These are phyloP conservation scores for Pandion haliaetus DNA, from an alignment of 2,113 vertebrate genomes.

Conservation along the genomic window DNA sequence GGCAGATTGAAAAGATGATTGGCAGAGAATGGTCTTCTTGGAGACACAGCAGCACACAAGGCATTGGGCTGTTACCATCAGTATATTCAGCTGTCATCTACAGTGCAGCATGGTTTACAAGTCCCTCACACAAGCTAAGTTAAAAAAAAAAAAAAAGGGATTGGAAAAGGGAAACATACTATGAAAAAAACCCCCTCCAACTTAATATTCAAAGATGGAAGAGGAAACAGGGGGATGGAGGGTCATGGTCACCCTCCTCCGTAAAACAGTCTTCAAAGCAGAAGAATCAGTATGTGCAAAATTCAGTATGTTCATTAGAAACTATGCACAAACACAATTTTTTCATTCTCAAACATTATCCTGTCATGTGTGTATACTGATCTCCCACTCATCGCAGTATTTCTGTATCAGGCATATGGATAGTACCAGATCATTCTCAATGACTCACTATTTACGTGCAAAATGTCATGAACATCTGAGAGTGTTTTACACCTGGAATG, in stretches of 20 bases:
- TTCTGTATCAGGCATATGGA: slow-evolving; percentile 60
- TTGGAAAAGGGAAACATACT: not conserved
- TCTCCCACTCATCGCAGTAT: slow-evolving; percentile 40
- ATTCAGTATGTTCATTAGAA: not conserved
- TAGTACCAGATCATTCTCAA: slow-evolving; percentile 51
- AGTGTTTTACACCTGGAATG: slow-evolving; percentile 56
- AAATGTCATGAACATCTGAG: slow-evolving; percentile 61
- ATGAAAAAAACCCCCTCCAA: not conserved
- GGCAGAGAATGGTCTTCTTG: not conserved
- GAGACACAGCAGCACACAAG: not conserved
- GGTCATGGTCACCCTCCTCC: not conserved
- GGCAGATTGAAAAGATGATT: not conserved
- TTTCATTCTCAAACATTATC: slow-evolving; percentile 27
- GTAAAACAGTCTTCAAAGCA: not conserved
- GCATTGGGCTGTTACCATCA: not conserved
- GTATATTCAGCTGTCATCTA: not conserved
- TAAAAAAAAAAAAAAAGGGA: too few relatives aligned
- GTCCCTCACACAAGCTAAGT: not conserved
- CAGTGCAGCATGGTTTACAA: not conserved
- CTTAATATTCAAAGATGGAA: not conserved
- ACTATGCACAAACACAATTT: not conserved
- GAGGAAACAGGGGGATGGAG: not conserved
- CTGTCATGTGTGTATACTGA: slow-evolving; percentile 2
- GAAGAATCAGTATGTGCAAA: not conserved
- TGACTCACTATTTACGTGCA: slow-evolving; percentile 61